Conservation (phyloP, 2,797 vertebrate genomes). For the Caiman crocodilus region DNA sequence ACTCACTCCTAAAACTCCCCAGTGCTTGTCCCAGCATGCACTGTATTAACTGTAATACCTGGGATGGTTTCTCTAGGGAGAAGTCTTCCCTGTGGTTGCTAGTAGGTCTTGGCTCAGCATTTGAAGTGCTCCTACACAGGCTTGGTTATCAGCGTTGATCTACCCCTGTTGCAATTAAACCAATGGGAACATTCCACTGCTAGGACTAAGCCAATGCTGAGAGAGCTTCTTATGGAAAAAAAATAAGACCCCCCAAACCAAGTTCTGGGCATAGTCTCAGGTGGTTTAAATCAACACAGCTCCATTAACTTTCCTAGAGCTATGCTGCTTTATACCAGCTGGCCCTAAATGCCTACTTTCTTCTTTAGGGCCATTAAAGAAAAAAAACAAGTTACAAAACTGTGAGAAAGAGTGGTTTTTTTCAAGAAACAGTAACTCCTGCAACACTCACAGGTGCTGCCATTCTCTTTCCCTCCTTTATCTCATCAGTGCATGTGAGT, state of each 20-base stretch:
- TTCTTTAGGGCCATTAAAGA: background rate
- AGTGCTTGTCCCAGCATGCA: background rate
- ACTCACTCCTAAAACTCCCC: background rate
- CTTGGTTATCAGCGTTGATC: background rate
- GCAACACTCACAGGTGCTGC: conserved; percentile 12
- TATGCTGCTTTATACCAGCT: background rate
- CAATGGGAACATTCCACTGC: background rate
- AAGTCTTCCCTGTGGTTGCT: background rate
- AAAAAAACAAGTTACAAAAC: background rate
- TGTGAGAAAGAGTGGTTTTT: background rate
- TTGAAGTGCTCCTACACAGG: background rate
- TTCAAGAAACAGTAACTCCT: background rate
- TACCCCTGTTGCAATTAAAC: background rate
- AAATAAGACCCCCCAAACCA: background rate
- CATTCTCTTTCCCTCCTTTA: conserved; percentile 28
- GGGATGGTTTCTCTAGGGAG: background rate
- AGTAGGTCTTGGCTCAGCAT: background rate
- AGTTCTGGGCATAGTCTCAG: rapidly evolving
- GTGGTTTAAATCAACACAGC: background rate
- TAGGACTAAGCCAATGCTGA: background rate
- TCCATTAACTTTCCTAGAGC: background rate
- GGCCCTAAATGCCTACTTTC: background rate
- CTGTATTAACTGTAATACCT: background rate
- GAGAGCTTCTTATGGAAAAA: background rate
- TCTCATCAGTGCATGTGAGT: conserved; percentile 32